A percentile compares a stretch with the other conserved stretches of the same genome.
Conservation (phyloP, 1,140 invertebrate genomes). For the Trichonephila inaurata region DNA sequence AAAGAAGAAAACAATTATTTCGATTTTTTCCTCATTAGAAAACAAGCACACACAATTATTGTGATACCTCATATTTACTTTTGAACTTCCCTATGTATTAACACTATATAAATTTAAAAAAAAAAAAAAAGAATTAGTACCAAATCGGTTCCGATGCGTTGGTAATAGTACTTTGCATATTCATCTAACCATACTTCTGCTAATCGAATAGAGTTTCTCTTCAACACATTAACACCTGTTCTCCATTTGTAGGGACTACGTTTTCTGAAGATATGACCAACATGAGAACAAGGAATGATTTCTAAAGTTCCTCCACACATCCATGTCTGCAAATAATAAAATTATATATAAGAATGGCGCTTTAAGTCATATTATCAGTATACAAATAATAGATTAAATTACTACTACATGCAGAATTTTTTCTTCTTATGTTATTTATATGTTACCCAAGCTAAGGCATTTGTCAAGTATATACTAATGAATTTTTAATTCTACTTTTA, state of each 20-base stretch:
- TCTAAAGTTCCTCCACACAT: constrained; percentile 94
- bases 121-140: constrained; percentile 80
- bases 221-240: constrained; percentile 95
- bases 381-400: too few species aligned
- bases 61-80: not conserved
- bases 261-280: constrained; percentile 98
- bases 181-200: constrained; percentile 97
- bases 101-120: too few species aligned
- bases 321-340: constrained; percentile 82
- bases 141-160: constrained; percentile 97
- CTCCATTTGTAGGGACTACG: constrained; percentile 95
- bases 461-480: not conserved
- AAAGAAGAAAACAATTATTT: not conserved
- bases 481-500: not conserved
- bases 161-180: constrained; percentile 98
- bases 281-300: constrained; percentile 99
- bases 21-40: too few species aligned
- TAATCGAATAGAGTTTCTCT: constrained; percentile 94
- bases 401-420: too few species aligned
- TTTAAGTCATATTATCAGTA: too few species aligned
- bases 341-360: not conserved
- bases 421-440: too few species aligned
- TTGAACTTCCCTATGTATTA: not conserved
- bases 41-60: not conserved
- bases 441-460: too few species aligned